phyloP scores from a whole-genome alignment of 2,113 vertebrate genomes.

The Hassar affinis region DNA sequence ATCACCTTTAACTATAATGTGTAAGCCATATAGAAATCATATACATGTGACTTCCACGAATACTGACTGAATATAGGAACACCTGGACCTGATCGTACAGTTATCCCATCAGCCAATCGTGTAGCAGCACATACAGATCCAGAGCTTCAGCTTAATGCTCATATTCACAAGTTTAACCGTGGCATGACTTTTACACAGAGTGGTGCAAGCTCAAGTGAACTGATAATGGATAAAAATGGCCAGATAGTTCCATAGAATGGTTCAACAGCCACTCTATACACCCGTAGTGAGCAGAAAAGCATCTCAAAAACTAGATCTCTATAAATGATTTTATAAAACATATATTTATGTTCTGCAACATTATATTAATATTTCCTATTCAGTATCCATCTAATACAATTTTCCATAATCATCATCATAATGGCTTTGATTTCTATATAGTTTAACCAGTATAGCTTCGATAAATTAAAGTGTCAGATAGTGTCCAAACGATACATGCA shows the following conservation, averaged over 20 bases:
- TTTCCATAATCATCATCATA: too few species aligned
- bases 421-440: neutral
- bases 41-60: neutral
- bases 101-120: neutral
- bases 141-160: too few species aligned
- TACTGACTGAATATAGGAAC: neutral
- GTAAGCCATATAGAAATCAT: conserved; percentile 15
- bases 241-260: too few species aligned
- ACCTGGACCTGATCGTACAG: neutral
- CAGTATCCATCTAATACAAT: too few species aligned
- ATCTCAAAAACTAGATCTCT: too few species aligned
- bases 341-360: too few species aligned
- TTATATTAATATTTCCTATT: neutral
- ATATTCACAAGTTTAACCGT: too few species aligned
- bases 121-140: neutral
- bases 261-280: neutral
- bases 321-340: too few species aligned
- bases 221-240: too few species aligned
- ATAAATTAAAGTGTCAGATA: conserved; percentile 10
- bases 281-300: neutral
- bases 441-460: neutral
- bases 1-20: neutral
- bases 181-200: too few species aligned
- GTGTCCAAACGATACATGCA: neutral
- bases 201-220: too few species aligned